These are phyloP conservation scores for Noctua janthina DNA, from an alignment of 2,888 invertebrate genomes.

Conservation along the genomic window DNA sequence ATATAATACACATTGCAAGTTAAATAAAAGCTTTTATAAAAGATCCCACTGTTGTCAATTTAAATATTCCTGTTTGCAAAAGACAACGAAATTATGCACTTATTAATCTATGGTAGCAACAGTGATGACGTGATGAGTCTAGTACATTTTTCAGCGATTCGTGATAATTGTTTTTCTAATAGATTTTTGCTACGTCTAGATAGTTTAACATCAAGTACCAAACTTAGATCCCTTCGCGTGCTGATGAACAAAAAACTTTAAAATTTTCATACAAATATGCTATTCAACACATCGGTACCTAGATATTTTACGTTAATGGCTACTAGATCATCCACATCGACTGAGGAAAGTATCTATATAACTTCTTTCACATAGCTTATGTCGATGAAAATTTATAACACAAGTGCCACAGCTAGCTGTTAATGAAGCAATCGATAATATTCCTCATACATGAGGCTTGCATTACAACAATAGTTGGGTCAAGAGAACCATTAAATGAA, in stretches of 20 bases:
- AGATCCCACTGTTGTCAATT: not conserved
- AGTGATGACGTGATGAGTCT: not conserved
- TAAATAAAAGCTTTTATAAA: no score
- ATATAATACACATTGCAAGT: no score
- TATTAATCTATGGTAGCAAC: not conserved
- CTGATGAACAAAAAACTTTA: slow-evolving; percentile 25
- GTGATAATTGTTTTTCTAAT: not conserved
- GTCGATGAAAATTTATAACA: slow-evolving; percentile 38
- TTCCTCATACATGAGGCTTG: slow-evolving; percentile 42
- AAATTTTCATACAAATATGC: slow-evolving; percentile 47
- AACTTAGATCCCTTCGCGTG: slow-evolving; percentile 3
- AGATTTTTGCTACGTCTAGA: not conserved
- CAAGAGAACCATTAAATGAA: slow-evolving; percentile 73
- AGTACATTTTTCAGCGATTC: not conserved
- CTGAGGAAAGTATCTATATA: slow-evolving; percentile 17
- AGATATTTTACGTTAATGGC: slow-evolving; percentile 38
- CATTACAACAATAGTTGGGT: slow-evolving; percentile 63
- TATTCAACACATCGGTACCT: slow-evolving; percentile 36
- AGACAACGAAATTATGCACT: not conserved
- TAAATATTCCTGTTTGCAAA: not conserved
- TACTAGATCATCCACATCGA: slow-evolving; percentile 41
- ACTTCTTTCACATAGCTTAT: slow-evolving; percentile 34
- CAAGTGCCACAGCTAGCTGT: slow-evolving; percentile 18
- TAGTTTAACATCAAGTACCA: not conserved
- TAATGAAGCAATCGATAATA: slow-evolving; percentile 60